Evolutionary conservation across 2,113 vertebrate genomes (phyloP).

Genomic region (Genyomyrus donnyi): DNA sequence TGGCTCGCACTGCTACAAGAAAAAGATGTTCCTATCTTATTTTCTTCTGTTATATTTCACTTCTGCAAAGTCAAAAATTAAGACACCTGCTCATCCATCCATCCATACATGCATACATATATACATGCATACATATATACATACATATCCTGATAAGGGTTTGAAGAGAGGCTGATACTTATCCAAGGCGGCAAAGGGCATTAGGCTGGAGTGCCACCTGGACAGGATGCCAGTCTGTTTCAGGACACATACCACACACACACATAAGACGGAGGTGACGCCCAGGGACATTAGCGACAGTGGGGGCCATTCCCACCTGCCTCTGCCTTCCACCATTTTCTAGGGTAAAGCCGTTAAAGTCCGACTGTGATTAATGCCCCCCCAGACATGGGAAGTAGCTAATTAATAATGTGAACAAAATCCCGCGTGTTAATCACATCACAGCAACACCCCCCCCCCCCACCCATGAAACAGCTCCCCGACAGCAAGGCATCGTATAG

Average conservation of each 20-base stretch:
- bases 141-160: neutral
- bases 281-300: neutral
- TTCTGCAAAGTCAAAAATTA: neutral
- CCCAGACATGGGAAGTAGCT: neutral
- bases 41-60: neutral
- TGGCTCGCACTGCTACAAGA: neutral
- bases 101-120: neutral
- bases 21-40: neutral
- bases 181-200: neutral
- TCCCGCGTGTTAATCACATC: slow-evolving; percentile 5
- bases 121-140: neutral
- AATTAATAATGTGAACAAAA: slow-evolving; percentile 15
- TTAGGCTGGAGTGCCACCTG: neutral
- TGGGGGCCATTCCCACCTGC: neutral
- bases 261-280: neutral
- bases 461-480: neutral
- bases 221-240: neutral
- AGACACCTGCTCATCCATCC: neutral
- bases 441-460: neutral
- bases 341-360: neutral
- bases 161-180: neutral
- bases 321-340: neutral
- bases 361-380: neutral
- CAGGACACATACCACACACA: neutral
- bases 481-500: neutral